Evolutionary conservation across 2,797 vertebrate genomes (phyloP), one percentile per base, ranked within the genome.

Genomic region (Micropoecilia bifurca): DNA sequence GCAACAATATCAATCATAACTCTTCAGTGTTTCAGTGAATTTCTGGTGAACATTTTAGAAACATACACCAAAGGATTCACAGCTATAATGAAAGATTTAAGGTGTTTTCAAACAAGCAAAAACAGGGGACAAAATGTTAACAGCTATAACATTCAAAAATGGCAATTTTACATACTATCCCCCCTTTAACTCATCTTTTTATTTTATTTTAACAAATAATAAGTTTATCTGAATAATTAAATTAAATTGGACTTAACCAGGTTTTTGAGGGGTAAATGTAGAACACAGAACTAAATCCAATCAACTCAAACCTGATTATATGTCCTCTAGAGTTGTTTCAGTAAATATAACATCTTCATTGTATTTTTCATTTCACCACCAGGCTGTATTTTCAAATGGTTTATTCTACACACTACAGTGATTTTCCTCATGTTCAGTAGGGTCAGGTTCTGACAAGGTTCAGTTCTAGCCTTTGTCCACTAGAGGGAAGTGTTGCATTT

Each of bases 401-500:
- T 36, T 33, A 20, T 13, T 43, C 12, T 36, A 61, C 4, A 22
- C 10, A n/a, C 4, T 13, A 43, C 10, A 43, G n/a, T 6, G 1
- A 41, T 43, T n/a, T 69, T 69, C 33, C 30, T 20, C 0, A 36
- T 14, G 28, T 36, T 36, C 61, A 36, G 14, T 36, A 36, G 9
- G 20, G 3, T 41, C 14, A 25, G 20, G 7, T n/a, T 73, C 46
- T 50, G 46, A 74, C 50, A n/a, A 59, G 41, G 4, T 59, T 45
- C 46, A 63, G 43, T 61, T 73, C 6, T 25, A 1, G 1, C 0
- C 0, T 79, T 13, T 77, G 36, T 71, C 81, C 92, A 36, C 82
- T 85, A 91, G 94, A 86, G 79, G 86, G 79, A 82, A 77, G 81
- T 89, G 81, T 79, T 83, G 81, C 9, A 20, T n/a, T 75, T 0